These are phyloP conservation scores for Neotoma lepida DNA, from an alignment of 2,113 vertebrate species.

Conservation along the genomic window DNA sequence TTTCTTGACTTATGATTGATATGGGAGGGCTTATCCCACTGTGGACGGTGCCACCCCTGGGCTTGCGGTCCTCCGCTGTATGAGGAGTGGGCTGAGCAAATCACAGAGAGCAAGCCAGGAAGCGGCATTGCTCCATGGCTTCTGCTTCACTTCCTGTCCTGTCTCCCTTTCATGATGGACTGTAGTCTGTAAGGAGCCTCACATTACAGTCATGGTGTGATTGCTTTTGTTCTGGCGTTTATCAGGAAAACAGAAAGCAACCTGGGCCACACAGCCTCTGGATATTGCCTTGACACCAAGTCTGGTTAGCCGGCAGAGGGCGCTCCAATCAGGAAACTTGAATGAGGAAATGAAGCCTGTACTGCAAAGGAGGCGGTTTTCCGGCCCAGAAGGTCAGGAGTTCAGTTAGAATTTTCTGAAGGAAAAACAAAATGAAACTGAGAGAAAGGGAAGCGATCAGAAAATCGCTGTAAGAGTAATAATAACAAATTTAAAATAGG, in stretches of 20 bases:
- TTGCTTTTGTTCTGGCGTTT: not conserved
- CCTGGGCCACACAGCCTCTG: not conserved
- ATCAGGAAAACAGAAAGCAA: not conserved
- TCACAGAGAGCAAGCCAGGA: not conserved
- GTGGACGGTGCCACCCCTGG: not conserved
- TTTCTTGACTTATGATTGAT: not conserved
- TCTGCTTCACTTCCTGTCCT: not conserved
- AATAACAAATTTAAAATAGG: slow-evolving; percentile 69
- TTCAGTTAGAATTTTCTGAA: slow-evolving; percentile 74
- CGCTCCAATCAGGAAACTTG: slow-evolving; percentile 66
- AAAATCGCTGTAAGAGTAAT: slow-evolving; percentile 71
- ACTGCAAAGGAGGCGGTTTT: slow-evolving; percentile 61
- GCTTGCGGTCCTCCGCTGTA: not conserved
- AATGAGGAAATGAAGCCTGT: slow-evolving; percentile 20
- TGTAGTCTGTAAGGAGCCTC: not conserved
- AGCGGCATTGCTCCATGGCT: not conserved
- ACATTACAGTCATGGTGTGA: not conserved
- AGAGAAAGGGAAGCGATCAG: slow-evolving; percentile 71
- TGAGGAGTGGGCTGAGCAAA: not conserved
- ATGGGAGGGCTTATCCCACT: not conserved
- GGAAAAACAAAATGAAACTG: slow-evolving; percentile 51
- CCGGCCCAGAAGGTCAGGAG: slow-evolving; percentile 74
- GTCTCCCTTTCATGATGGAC: not conserved
- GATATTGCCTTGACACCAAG: slow-evolving; percentile 50
- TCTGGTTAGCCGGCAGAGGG: slow-evolving; percentile 72